Conservation (phyloP, 2,888 invertebrate species). For the Meloe dianella region DNA sequence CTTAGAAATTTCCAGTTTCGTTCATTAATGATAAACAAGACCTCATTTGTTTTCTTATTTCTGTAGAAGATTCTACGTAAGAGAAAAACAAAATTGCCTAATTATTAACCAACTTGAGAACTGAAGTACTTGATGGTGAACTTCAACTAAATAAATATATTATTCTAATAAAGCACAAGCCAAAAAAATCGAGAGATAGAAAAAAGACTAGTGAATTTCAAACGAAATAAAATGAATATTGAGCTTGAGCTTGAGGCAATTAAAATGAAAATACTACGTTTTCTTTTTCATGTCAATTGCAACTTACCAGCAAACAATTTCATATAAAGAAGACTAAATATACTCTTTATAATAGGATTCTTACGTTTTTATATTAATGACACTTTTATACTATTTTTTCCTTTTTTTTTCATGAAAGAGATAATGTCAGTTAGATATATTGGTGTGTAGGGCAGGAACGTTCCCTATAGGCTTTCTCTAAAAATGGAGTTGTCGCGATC, state of each 20-base stretch:
- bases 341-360: background rate
- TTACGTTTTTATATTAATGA: background rate
- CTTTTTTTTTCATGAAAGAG: background rate
- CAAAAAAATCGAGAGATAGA: background rate
- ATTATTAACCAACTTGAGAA: background rate
- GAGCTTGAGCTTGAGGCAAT: background rate
- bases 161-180: background rate
- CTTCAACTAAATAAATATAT: background rate
- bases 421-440: background rate
- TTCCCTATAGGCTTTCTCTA: background rate
- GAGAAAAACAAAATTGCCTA: background rate
- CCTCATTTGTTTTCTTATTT: background rate
- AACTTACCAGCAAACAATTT: background rate
- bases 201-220: background rate
- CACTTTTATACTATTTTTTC: background rate
- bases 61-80: background rate
- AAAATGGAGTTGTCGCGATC: slow-evolving; percentile 1
- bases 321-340: background rate
- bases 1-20: background rate
- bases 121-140: background rate
- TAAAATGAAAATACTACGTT: background rate
- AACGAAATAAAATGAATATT: background rate
- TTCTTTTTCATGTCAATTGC: background rate
- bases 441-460: background rate
- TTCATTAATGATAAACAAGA: background rate